Evolutionary conservation across 2,113 vertebrate genomes (phyloP).

Genomic region (Conger conger): DNA sequence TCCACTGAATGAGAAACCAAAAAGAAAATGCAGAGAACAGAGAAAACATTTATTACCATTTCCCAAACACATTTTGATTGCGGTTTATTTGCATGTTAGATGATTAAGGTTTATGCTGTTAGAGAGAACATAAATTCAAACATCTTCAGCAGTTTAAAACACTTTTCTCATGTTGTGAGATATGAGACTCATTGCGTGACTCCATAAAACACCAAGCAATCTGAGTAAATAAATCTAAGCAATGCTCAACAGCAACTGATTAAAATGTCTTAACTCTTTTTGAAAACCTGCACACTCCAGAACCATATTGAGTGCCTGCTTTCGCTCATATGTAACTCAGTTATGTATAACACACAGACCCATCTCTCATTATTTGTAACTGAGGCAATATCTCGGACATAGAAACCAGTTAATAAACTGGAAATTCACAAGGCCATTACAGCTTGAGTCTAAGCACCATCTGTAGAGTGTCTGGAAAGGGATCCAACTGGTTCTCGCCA

Average conservation of each 20-base stretch:
- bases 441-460: no score
- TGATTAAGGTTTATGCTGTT: no score
- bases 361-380: neutral
- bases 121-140: neutral
- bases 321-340: no score
- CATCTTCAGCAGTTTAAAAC: neutral
- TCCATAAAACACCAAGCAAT: neutral
- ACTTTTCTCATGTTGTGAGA: neutral
- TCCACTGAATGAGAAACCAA: conserved; percentile 87
- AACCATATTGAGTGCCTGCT: neutral
- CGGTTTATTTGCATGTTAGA: neutral
- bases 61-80: neutral
- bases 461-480: no score
- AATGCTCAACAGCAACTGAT: neutral
- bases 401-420: neutral
- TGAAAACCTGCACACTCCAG: neutral
- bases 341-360: neutral
- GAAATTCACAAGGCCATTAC: no score
- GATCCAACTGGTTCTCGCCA: no score
- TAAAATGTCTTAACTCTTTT: neutral
- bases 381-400: neutral
- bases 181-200: neutral
- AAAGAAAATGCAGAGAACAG: neutral
- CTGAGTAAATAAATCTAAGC: neutral
- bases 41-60: neutral